phyloP scores from a whole-genome alignment of 2,113 vertebrate species.

The Thermophis baileyi region DNA sequence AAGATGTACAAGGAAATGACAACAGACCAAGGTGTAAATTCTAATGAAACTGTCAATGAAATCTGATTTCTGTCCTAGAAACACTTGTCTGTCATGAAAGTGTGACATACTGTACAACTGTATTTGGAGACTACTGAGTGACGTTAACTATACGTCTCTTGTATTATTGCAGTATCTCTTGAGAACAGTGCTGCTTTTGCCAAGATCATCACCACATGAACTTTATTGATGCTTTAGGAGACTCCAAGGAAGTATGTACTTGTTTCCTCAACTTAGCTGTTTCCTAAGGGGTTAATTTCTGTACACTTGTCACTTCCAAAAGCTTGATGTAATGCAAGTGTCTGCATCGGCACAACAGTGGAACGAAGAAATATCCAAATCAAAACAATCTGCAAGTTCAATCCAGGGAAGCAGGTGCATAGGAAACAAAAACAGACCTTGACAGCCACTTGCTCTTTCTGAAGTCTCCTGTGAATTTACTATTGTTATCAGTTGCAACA shows the following conservation, averaged over 20 bases:
- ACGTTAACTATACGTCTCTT: too few species aligned
- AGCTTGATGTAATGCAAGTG: not conserved
- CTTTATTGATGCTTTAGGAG: not conserved
- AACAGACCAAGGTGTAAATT: not conserved
- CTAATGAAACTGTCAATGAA: not conserved
- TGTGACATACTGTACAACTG: not conserved
- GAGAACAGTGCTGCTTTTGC: not conserved
- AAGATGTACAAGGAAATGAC: not conserved
- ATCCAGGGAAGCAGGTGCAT: conserved; percentile 70
- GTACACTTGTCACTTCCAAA: not conserved
- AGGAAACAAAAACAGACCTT: conserved; percentile 42
- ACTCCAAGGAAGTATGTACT: not conserved
- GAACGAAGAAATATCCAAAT: conserved; percentile 10
- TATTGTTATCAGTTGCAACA: not conserved
- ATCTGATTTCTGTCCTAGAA: not conserved
- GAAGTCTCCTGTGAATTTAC: not conserved
- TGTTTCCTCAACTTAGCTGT: not conserved
- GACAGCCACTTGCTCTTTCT: conserved; percentile 33
- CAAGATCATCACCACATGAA: not conserved
- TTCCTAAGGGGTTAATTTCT: not conserved
- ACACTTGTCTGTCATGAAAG: not conserved
- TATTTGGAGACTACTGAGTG: not conserved
- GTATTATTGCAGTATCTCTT: not conserved
- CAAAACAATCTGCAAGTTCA: conserved; percentile 17
- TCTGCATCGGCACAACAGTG: not conserved